Base-by-base conservation (phyloP, 2,113 vertebrate species). In the Gobiocypris rarus region DNA sequence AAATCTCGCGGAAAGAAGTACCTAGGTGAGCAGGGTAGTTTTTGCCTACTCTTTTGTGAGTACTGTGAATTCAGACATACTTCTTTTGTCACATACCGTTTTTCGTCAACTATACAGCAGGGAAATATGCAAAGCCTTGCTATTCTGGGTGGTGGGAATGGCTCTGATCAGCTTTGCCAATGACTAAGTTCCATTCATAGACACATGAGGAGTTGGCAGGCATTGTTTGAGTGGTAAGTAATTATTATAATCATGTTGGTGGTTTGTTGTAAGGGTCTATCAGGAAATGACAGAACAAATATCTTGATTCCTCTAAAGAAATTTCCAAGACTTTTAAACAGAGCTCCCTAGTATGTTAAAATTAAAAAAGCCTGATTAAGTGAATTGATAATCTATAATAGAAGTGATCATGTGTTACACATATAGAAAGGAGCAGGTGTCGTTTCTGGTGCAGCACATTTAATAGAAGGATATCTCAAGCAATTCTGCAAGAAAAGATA, bases 151-250 rank as follows among this genome's bases (percentile, higher is more conserved):
- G 54, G 52, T 50, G 50, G 63, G 45, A 52, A 61, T 48, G 61
- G 43, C 38, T 86, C 14, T 77, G 19, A 70, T 54, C 69, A 58
- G 76, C 48, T 73, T 69, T 81, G 84, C 69, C 67, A 67, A 75
- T 38, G 52, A 83, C 48, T 76, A 82, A 87, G 65, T 75, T 41
- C 75, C 71, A 65, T 59, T 50, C 65, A 75, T 85, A 75, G 41
- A 61, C 43, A 81, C 56, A 58, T 65, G 52, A 80, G 61, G 34
- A 69, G 11, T 85, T 78, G 43, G 65, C 71, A 84, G 63, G 59
- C 50, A 61, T 70, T 58, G 74, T 73, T 75, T 87, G 58, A 83
- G 58, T 69, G 26, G 75, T 58, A 83, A 59, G 65, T 43, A 59
- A 67, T 82, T 76, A 74, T 85, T 69, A 83, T 80, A 80, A 80